These are phyloP conservation scores for Formica exsecta DNA, from an alignment of 1,140 invertebrate species.

Conservation along the genomic window DNA sequence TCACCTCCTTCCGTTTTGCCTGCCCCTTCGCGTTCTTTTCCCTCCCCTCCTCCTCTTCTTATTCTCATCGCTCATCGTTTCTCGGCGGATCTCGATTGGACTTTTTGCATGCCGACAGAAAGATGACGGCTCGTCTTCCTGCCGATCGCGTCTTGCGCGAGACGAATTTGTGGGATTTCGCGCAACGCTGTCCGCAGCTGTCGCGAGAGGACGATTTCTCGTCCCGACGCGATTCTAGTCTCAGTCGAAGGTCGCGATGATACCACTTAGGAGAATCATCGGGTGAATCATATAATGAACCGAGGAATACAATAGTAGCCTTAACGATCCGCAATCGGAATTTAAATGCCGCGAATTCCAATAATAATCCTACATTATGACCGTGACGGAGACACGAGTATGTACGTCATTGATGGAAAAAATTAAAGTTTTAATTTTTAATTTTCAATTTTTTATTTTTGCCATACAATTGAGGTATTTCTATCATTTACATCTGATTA, in stretches of 20 bases:
- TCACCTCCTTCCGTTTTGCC: conserved; percentile 2
- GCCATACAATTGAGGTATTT: no score
- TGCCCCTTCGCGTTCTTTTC: not conserved
- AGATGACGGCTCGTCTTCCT: conserved; percentile 51
- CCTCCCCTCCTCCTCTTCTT: not conserved
- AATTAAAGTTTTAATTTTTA: not conserved
- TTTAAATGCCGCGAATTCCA: conserved; percentile 28
- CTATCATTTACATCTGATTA: not conserved
- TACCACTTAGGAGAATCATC: no score
- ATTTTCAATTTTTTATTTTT: no score
- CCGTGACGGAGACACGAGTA: not conserved
- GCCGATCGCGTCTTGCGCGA: conserved; percentile 35
- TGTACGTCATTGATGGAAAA: not conserved
- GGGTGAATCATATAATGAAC: no score
- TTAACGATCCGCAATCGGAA: not conserved
- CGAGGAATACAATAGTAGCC: not conserved
- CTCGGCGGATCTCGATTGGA: conserved; percentile 38
- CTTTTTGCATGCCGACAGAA: conserved; percentile 65
- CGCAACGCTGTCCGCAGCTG: not conserved
- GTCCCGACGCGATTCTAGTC: conserved; percentile 14
- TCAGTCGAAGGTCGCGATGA: conserved; percentile 39
- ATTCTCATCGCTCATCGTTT: not conserved
- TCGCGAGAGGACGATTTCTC: conserved; percentile 17
- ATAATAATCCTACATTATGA: not conserved
- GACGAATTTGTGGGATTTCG: conserved; percentile 58